Conservation (phyloP, 2,113 vertebrate genomes). For the Capreolus pygargus region DNA sequence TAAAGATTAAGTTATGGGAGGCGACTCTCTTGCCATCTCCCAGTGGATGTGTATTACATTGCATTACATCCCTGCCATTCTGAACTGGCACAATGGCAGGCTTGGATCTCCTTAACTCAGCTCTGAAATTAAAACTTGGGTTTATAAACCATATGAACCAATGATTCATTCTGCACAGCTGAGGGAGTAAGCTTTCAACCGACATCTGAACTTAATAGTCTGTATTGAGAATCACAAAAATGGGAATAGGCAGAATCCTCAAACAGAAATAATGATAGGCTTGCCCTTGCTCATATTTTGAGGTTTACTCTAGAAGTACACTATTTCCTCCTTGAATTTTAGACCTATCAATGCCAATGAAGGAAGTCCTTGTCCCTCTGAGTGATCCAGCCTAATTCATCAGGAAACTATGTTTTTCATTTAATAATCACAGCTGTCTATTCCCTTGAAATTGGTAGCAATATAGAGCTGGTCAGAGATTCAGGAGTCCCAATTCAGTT, state of each 20-base stretch:
- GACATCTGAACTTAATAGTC: constrained; percentile 58
- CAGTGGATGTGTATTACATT: constrained; percentile 48
- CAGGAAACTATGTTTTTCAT: background rate
- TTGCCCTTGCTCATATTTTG: background rate
- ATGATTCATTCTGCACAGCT: constrained; percentile 64
- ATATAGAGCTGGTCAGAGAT: background rate
- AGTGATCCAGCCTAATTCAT: background rate
- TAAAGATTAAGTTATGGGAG: constrained; percentile 75
- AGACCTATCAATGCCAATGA: background rate
- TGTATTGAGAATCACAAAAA: constrained; percentile 55
- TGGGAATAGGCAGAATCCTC: constrained; percentile 37
- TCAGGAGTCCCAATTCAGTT: background rate
- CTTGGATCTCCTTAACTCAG: constrained; percentile 46
- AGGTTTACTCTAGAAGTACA: background rate
- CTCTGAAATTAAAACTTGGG: constrained; percentile 64
- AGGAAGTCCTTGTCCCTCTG: background rate
- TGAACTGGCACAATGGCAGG: constrained; percentile 46
- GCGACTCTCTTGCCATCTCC: constrained; percentile 47
- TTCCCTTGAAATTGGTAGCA: background rate
- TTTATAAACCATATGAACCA: constrained; percentile 62
- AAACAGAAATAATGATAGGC: constrained; percentile 35
- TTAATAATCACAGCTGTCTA: background rate
- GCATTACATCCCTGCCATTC: constrained; percentile 62
- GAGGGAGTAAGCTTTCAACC: constrained; percentile 56
- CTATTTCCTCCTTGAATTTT: background rate